Base-by-base conservation (phyloP, 1,140 invertebrate species). In the Palaemon carinicauda region DNA sequence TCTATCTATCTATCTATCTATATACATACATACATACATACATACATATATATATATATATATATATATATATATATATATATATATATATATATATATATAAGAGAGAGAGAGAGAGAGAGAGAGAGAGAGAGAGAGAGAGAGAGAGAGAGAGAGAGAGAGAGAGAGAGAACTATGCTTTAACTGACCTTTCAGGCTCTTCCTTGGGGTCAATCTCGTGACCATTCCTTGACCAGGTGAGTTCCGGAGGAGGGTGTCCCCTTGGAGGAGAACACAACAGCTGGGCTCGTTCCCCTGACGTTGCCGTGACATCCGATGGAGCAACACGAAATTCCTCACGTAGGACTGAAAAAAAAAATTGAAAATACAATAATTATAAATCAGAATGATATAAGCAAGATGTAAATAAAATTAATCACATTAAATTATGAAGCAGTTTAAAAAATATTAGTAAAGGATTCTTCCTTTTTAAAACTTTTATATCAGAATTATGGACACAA, bases 181-280 rank as follows among this genome's bases (percentile, higher is more conserved):
- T 21, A 19, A 69, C 80, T 73, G 14, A 82, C 80, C 80, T 82
- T 24, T 82, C 80, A 33, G 21, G 65, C 24, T 82, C 80, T 51
- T 74, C 65, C 50, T 82, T 90, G 31, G 87, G 65, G 71, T 87
- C 80, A 21, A 89, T 51, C 4, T 52, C 82, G 52, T 91, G 89
- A n/a, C 91, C 90, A 85, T 92, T 91, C 77, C 92, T 92, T 33
- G 90, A 89, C 92, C 92, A 93, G 24, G 87, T 89, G 53, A 93
- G 90, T 5, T 83, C 90, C 0, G 93, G 93, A 84, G 92, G 91
- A 0, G 93, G 93, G 81, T 92, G 91, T 17, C 93, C 93, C 83
- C 90, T 90, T 1, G 93, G 93, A 17, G 93, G 92, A 19, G 90
- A 90, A 89, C 93, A 93, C 87, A 92, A 90, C 51, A 93, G 90